phyloP scores from a whole-genome alignment of 2,113 vertebrate genomes.

The Sinosuthora webbiana region DNA sequence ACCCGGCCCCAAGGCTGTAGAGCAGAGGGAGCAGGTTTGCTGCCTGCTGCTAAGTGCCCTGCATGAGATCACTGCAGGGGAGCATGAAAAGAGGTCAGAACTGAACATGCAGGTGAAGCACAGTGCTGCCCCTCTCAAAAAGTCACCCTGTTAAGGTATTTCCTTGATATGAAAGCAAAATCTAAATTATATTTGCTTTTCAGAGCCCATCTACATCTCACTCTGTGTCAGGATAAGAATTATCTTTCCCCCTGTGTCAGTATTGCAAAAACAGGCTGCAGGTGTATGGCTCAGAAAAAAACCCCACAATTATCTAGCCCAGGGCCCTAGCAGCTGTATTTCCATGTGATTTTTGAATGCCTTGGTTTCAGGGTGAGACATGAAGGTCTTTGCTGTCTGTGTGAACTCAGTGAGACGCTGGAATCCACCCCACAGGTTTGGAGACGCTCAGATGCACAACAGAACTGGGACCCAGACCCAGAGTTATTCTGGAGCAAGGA shows the following conservation, averaged over 20 bases:
- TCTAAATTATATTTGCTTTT: not conserved
- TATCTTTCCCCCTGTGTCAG: not conserved
- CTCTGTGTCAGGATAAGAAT: not conserved
- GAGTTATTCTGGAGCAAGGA: not conserved
- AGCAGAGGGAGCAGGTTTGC: not conserved
- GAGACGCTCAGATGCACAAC: not conserved
- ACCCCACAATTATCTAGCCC: rapidly evolving
- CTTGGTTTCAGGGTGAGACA: not conserved
- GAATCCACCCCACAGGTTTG: not conserved
- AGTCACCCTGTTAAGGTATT: not conserved
- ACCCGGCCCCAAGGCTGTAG: not conserved
- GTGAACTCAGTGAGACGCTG: not conserved
- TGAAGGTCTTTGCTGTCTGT: not conserved
- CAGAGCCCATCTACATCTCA: not conserved
- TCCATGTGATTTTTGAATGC: not conserved
- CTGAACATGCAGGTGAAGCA: not conserved
- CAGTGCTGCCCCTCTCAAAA: not conserved
- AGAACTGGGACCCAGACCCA: not conserved
- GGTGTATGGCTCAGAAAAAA: not conserved
- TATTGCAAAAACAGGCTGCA: not conserved
- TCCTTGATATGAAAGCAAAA: not conserved
- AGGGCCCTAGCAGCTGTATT: not conserved
- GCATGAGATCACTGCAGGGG: not conserved
- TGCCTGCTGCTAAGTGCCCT: not conserved
- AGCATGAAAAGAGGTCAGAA: not conserved